Conservation (phyloP, 2,113 vertebrate species). For the Tachysurus fulvidraco region DNA sequence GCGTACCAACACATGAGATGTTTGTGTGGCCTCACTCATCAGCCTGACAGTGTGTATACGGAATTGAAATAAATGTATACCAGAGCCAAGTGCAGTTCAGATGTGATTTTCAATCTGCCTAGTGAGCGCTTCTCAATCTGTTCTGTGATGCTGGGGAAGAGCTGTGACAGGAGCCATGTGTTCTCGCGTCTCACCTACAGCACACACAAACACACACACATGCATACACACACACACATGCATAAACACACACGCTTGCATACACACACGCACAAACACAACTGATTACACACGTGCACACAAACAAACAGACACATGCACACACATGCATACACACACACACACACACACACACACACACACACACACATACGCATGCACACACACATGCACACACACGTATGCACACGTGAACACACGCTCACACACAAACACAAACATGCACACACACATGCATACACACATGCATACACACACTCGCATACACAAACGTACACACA, state of each 20-base stretch:
- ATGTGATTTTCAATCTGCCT: not conserved
- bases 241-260: not conserved
- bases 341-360: no score
- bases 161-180: constrained; percentile 29
- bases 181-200: not conserved
- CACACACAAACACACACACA: not conserved
- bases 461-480: no score
- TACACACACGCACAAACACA: not conserved
- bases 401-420: no score
- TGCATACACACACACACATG: not conserved
- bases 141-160: not conserved
- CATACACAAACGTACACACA: no score
- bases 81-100: constrained; percentile 15
- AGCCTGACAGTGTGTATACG: constrained; percentile 11
- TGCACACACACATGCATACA: no score
- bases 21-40: constrained; percentile 17
- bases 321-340: no score
- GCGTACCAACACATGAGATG: constrained; percentile 1
- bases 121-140: constrained; percentile 25
- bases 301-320: no score
- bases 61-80: not conserved
- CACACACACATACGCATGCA: no score
- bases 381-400: no score
- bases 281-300: no score
- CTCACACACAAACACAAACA: no score